Evolutionary conservation across 2,888 invertebrate genomes (phyloP).

Genomic region (Ectobius pallidus): DNA sequence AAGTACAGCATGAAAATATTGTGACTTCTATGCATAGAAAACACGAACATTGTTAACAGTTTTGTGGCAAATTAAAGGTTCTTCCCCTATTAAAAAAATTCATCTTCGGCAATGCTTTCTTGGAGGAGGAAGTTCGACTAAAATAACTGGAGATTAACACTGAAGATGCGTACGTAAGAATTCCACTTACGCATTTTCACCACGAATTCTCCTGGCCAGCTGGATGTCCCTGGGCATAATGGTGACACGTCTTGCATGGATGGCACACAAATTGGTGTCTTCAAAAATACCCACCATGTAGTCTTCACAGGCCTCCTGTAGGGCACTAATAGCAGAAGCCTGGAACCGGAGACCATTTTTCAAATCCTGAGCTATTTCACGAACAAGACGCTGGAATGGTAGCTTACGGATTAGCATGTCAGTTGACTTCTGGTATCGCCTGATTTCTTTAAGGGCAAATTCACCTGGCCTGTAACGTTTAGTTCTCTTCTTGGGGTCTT

Average conservation of each 20-base stretch:
- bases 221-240: constrained; percentile 99
- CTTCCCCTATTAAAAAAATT: too few relatives aligned
- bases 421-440: constrained; percentile 63
- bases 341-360: constrained; percentile 54
- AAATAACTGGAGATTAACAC: too few relatives aligned
- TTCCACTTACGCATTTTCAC: too few relatives aligned
- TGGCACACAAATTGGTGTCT: constrained; percentile 94
- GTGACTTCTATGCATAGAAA: too few relatives aligned
- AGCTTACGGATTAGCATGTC: constrained; percentile 61
- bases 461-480: constrained; percentile 65
- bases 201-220: constrained; percentile 93
- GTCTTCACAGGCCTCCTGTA: constrained; percentile 55
- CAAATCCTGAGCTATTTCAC: constrained; percentile 60
- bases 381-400: constrained; percentile 60
- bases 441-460: constrained; percentile 71
- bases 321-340: constrained; percentile 18
- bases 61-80: too few relatives aligned
- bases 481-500: constrained; percentile 63
- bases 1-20: too few relatives aligned
- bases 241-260: constrained; percentile 95
- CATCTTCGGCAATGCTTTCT: too few relatives aligned
- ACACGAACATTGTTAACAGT: too few relatives aligned
- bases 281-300: constrained; percentile 74
- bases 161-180: too few relatives aligned
- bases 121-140: too few relatives aligned